Conservation (phyloP, 2,113 vertebrate genomes). For the Ciconia stormi region DNA sequence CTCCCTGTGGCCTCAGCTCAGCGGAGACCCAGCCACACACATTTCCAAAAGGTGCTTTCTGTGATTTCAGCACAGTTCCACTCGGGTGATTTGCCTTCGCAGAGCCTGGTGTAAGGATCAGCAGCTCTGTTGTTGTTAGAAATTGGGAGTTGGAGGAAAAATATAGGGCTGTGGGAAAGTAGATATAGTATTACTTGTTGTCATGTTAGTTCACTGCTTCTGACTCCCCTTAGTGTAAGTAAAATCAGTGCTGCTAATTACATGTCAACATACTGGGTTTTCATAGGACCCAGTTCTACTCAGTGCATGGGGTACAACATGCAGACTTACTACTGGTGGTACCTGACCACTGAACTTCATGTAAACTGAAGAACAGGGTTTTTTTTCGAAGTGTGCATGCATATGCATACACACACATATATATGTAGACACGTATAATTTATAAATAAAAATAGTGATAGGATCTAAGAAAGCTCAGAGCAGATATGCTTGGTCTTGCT, state of each 20-base stretch:
- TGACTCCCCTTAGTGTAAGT: background rate
- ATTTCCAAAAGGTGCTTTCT: background rate
- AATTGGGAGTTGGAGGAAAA: background rate
- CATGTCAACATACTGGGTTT: background rate
- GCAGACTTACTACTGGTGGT: background rate
- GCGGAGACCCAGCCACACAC: background rate
- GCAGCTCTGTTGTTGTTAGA: background rate
- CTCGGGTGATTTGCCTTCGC: background rate
- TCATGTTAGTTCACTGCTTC: background rate
- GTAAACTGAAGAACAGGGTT: background rate
- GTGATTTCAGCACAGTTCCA: background rate
- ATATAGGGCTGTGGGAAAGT: background rate
- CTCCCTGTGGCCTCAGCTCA: background rate
- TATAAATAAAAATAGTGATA: background rate
- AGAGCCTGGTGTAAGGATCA: background rate
- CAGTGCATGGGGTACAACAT: rapidly evolving
- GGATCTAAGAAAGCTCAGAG: background rate
- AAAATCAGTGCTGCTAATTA: background rate
- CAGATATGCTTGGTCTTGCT: background rate
- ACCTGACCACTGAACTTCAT: background rate
- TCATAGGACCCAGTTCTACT: background rate
- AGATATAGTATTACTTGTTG: background rate
- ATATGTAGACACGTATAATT: background rate
- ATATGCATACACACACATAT: too few relatives aligned
- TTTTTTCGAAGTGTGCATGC: rapidly evolving